Base-by-base conservation (phyloP, 1,140 invertebrate species). In the Capitella teleta region DNA sequence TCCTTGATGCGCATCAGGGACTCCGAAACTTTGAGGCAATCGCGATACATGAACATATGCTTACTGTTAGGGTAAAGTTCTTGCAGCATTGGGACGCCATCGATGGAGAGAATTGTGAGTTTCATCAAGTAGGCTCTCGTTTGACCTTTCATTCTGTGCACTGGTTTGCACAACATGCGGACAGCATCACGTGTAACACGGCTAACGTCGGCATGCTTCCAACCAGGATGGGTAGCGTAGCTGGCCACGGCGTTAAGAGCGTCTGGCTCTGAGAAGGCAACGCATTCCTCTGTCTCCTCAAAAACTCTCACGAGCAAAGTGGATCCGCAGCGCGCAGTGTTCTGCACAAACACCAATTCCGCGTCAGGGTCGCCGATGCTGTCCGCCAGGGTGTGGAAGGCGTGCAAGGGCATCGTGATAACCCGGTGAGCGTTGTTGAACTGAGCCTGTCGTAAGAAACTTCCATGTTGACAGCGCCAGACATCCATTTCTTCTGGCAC, bases 401-500 rank as follows among this genome's bases (percentile, higher is more conserved):
- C 25, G 4, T 49, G 12, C 10, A 46, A 18, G 5, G 26, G 42
- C 10, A 51, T 47, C 18, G n/a, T 19, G 34, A 49, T 23, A 24
- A 49, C 24, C 18, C 32, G 28, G 26, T 10, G 16, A 8, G 42
- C 49, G 10, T 28, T 23, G 18, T 36, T 25, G 25, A 24, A 51
- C 28, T 51, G 49, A n/a, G 1, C 30, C 49, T 14, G 34, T 38
- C 43, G 36, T 46, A 23, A 51, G 36, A 18, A 51, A 51, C 6
- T 12, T 21, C 12, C 23, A 8, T 8, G 6, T 8, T 12, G 8
- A 14, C 43, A 25, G 28, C 19, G 41, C 21, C 21, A 32, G n/a
- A n/a, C n/a, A n/a, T n/a, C 40, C 2, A 12, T 23, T 10, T 38
- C 49, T 18, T 14, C 14, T 14, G 24, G 40, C 8, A 23, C 24